These are phyloP conservation scores for Nannospalax galili DNA, from an alignment of 2,113 vertebrate species.

Conservation along the genomic window DNA sequence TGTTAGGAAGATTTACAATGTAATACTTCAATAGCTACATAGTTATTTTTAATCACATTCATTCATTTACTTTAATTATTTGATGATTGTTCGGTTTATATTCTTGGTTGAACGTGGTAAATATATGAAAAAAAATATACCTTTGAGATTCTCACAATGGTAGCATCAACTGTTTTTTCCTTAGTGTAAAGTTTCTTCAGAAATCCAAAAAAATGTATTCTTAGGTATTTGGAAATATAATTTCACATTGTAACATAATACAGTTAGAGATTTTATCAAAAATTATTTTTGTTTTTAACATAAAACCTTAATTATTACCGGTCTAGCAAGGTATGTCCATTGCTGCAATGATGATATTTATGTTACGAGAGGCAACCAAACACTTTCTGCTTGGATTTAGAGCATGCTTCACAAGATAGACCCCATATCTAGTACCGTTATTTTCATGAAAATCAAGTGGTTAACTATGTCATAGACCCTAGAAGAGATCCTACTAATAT, in stretches of 20 bases:
- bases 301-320: not conserved
- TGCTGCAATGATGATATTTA: too few relatives aligned
- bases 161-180: slow-evolving; percentile 11
- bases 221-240: slow-evolving; percentile 7
- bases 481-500: too few relatives aligned
- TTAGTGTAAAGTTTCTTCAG: slow-evolving; percentile 44
- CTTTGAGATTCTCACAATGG: slow-evolving; percentile 18
- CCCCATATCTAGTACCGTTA: too few relatives aligned
- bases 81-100: slow-evolving; percentile 62
- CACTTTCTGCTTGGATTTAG: too few relatives aligned
- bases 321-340: too few relatives aligned
- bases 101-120: not conserved
- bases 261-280: not conserved
- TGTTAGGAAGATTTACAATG: slow-evolving; percentile 32
- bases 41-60: slow-evolving; percentile 64
- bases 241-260: not conserved
- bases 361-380: too few relatives aligned
- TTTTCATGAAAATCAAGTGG: too few relatives aligned
- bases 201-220: not conserved
- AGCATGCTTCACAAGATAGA: too few relatives aligned
- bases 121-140: slow-evolving; percentile 57
- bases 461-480: too few relatives aligned
- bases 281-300: not conserved
- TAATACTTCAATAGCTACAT: slow-evolving; percentile 44
- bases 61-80: slow-evolving; percentile 61